Conservation (phyloP, 1,140 invertebrate species). For the Achroia grisella region DNA sequence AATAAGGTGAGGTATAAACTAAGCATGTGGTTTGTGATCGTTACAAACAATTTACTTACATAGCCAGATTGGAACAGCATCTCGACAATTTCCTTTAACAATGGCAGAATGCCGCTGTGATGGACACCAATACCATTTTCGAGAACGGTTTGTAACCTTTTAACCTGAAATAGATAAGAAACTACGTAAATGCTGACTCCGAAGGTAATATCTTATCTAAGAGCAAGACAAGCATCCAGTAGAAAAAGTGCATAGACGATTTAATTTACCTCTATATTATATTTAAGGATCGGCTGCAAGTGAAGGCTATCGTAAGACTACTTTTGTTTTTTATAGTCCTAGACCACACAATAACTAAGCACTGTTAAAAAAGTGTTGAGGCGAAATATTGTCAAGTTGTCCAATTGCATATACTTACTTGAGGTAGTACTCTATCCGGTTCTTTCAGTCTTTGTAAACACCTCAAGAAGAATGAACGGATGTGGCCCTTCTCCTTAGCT, state of each 20-base stretch:
- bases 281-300: too few species aligned
- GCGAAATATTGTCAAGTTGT: too few species aligned
- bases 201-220: background rate
- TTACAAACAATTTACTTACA: slow-evolving; percentile 74
- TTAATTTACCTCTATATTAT: too few species aligned
- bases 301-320: too few species aligned
- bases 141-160: slow-evolving; percentile 85
- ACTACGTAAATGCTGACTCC: background rate
- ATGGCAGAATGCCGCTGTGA: slow-evolving; percentile 97
- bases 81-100: slow-evolving; percentile 98
- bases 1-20: too few species aligned
- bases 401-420: slow-evolving; percentile 80
- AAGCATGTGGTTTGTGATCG: too few species aligned
- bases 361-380: too few species aligned
- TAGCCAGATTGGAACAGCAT: slow-evolving; percentile 94
- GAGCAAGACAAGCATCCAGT: too few species aligned
- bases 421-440: slow-evolving; percentile 90
- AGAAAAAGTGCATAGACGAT: too few species aligned
- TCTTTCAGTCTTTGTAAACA: slow-evolving; percentile 89
- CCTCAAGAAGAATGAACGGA: slow-evolving; percentile 88
- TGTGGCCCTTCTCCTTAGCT: slow-evolving; percentile 86
- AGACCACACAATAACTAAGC: too few species aligned
- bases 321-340: too few species aligned
- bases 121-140: slow-evolving; percentile 95
- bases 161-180: slow-evolving; percentile 61